Evolutionary conservation across 2,113 vertebrate species (phyloP).

Genomic region (Trichomycterus rosablanca): DNA sequence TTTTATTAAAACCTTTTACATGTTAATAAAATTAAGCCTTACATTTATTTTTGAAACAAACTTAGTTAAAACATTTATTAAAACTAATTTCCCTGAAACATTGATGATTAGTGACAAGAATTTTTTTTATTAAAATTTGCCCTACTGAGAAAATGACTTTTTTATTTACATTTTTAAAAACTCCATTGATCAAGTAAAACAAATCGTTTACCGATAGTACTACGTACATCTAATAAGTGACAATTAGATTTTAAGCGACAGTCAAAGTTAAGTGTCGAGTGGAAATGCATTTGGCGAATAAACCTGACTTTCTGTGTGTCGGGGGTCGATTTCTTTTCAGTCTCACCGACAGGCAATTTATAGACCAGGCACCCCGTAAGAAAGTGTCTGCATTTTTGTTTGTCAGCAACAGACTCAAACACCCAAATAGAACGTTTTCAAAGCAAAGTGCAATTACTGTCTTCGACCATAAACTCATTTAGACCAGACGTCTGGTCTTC

Average conservation of each 20-base stretch:
- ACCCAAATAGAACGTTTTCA: slow-evolving; percentile 85
- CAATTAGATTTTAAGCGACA: too few species aligned
- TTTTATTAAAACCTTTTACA: too few species aligned
- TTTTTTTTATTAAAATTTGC: too few species aligned
- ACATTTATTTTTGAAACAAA: background rate
- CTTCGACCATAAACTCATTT: slow-evolving; percentile 91
- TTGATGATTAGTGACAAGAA: too few species aligned
- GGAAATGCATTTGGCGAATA: slow-evolving; percentile 61
- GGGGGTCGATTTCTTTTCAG: slow-evolving; percentile 59
- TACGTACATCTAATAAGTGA: background rate
- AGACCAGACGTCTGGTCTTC: slow-evolving; percentile 97
- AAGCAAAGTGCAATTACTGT: slow-evolving; percentile 80
- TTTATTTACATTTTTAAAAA: too few species aligned
- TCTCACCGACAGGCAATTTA: slow-evolving; percentile 59
- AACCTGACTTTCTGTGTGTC: slow-evolving; percentile 63
- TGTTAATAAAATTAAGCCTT: too few species aligned
- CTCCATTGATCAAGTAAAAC: too few species aligned
- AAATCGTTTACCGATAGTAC: background rate
- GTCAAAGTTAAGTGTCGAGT: slow-evolving; percentile 57
- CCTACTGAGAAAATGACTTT: too few species aligned
- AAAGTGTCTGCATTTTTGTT: slow-evolving; percentile 80
- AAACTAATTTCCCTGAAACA: too few species aligned
- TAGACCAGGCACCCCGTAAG: slow-evolving; percentile 66
- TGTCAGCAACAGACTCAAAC: slow-evolving; percentile 82
- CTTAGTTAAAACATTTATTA: background rate